Conservation (phyloP, 2,797 vertebrate genomes). For the Anguilla anguilla region DNA sequence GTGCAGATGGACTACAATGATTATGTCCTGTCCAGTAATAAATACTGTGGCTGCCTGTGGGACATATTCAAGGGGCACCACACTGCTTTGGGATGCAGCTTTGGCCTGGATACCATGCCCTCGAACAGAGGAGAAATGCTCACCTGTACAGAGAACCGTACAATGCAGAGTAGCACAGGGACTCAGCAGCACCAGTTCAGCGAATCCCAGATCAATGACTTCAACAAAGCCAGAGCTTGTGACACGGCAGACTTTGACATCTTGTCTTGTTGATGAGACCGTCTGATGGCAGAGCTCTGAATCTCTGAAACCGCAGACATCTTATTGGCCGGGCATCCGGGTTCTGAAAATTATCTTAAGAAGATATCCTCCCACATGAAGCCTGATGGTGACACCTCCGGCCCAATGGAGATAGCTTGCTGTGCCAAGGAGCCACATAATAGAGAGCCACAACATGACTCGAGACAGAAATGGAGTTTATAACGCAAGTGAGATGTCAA, state of each 20-base stretch:
- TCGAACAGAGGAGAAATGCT: not conserved
- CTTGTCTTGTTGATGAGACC: not conserved
- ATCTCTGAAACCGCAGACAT: slow-evolving; percentile 41
- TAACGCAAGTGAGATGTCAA: slow-evolving; percentile 47
- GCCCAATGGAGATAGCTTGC: too few relatives aligned
- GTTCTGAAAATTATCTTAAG: slow-evolving; percentile 59
- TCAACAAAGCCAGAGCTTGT: slow-evolving; percentile 49
- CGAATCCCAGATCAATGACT: slow-evolving; percentile 49
- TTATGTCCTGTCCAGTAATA: slow-evolving; percentile 16
- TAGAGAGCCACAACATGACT: not conserved
- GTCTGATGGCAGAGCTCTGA: not conserved
- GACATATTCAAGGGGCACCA: not conserved
- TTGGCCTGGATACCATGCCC: not conserved
- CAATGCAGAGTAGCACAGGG: slow-evolving; percentile 34
- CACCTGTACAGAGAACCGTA: not conserved
- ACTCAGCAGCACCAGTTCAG: slow-evolving; percentile 43
- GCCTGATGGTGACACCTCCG: slow-evolving; percentile 56
- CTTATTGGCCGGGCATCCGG: slow-evolving; percentile 48
- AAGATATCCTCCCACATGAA: slow-evolving; percentile 57
- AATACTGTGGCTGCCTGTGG: not conserved
- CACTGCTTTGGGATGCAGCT: not conserved
- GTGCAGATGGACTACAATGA: slow-evolving; percentile 6
- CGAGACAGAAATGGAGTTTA: slow-evolving; percentile 32
- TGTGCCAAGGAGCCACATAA: not conserved
- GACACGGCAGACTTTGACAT: slow-evolving; percentile 33